These are phyloP conservation scores for Gnatocerus cornutus DNA, from an alignment of 2,888 invertebrate genomes.

Conservation along the genomic window DNA sequence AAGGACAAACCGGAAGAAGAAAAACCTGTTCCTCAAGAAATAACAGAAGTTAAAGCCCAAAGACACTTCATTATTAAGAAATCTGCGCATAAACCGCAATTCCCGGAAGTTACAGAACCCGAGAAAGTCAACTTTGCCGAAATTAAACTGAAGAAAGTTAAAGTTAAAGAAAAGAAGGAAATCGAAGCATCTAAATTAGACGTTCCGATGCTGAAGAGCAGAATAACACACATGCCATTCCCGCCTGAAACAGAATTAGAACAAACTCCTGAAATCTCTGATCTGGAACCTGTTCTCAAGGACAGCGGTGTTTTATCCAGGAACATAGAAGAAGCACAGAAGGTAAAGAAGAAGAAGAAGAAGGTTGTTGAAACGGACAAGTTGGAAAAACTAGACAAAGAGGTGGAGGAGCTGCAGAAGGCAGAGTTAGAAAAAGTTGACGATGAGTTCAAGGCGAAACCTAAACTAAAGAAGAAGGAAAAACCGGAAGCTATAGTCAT, in stretches of 20 bases:
- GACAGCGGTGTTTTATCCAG: constrained; percentile 71
- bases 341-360: constrained; percentile 64
- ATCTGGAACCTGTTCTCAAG: constrained; percentile 65
- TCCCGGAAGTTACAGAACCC: constrained; percentile 62
- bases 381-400: constrained; percentile 69
- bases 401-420: constrained; percentile 68
- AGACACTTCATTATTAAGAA: constrained; percentile 62
- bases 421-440: constrained; percentile 64
- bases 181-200: constrained; percentile 72
- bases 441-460: constrained; percentile 61
- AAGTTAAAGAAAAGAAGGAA: constrained; percentile 63
- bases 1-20: constrained; percentile 30
- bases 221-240: constrained; percentile 75
- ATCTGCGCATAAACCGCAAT: constrained; percentile 52
- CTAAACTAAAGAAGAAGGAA: constrained; percentile 57
- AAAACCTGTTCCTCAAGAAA: constrained; percentile 21
- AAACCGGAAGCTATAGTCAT: constrained; percentile 54
- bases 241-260: constrained; percentile 66
- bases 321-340: constrained; percentile 71
- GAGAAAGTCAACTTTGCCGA: constrained; percentile 71
- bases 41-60: constrained; percentile 54
- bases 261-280: too few species aligned
- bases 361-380: constrained; percentile 64
- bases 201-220: constrained; percentile 81
- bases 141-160: constrained; percentile 76